A percentile compares a stretch with the other conserved stretches of the same genome.
Conservation (phyloP, 2,888 invertebrate species). For the Eristalis arbustorum region DNA sequence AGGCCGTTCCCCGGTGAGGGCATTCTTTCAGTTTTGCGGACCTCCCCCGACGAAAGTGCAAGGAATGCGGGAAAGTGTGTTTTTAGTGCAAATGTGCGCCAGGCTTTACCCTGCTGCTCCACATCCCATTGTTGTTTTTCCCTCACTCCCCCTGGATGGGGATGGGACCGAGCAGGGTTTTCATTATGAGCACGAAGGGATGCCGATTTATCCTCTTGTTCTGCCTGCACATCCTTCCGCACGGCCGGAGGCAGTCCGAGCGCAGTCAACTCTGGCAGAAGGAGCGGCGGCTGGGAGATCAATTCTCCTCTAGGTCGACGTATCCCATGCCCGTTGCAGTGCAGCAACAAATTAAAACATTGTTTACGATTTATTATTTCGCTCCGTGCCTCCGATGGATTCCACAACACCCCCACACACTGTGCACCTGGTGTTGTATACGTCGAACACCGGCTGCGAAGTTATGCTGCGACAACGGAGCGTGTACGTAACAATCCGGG, state of each 20-base stretch:
- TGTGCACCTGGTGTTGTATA: not conserved
- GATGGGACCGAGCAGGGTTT: not conserved
- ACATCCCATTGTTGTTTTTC: constrained; percentile 27
- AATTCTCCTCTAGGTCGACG: constrained; percentile 24
- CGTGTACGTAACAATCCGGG: constrained; percentile 15
- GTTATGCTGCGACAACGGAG: not conserved
- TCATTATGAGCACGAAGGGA: not conserved
- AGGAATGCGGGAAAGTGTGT: constrained; percentile 25
- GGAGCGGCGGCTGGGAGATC: constrained; percentile 7
- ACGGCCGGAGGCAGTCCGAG: not conserved
- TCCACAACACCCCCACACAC: not conserved
- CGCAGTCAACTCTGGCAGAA: not conserved
- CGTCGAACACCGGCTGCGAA: not conserved
- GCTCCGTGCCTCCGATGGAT: not conserved
- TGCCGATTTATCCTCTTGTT: constrained; percentile 7
- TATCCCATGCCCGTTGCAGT: not conserved
- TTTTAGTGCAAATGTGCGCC: constrained; percentile 35
- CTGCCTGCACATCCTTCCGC: not conserved
- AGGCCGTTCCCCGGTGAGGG: not conserved
- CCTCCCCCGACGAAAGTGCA: constrained; percentile 9
- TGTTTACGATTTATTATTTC: constrained; percentile 28
- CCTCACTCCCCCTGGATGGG: not conserved
- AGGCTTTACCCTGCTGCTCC: constrained; percentile 29
- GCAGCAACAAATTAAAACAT: constrained; percentile 30
- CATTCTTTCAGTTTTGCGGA: constrained; percentile 2